Evolutionary conservation across 1,140 invertebrate species (phyloP).

Genomic region (Bombyx mori): DNA sequence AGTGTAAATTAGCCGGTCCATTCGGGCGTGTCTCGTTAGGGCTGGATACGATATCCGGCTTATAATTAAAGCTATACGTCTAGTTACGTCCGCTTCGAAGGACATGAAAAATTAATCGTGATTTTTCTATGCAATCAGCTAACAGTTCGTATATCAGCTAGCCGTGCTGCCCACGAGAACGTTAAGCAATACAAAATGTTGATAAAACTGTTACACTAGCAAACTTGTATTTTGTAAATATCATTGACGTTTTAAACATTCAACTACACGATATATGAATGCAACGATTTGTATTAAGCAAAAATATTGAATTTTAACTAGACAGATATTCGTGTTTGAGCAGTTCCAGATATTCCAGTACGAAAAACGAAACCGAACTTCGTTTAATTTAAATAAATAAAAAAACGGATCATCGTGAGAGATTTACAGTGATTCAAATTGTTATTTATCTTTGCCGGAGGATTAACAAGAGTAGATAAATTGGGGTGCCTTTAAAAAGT

Average conservation of each 20-base stretch:
- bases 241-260: slow-evolving; percentile 7
- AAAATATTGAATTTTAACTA: slow-evolving; percentile 9
- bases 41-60: slow-evolving; percentile 42
- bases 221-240: slow-evolving; percentile 11
- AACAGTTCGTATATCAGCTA: neutral
- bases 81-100: slow-evolving; percentile 33
- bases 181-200: slow-evolving; percentile 10
- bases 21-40: slow-evolving; percentile 49
- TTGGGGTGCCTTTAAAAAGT: slow-evolving; percentile 36
- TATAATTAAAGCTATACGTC: slow-evolving; percentile 48
- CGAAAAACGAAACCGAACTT: slow-evolving; percentile 1
- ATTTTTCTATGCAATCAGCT: slow-evolving; percentile 29
- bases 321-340: slow-evolving; percentile 8
- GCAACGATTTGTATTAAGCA: slow-evolving; percentile 2
- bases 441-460: slow-evolving; percentile 16
- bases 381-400: neutral
- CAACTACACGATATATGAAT: slow-evolving; percentile 6
- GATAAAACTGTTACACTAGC: slow-evolving; percentile 2
- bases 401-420: slow-evolving; percentile 2
- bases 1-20: slow-evolving; percentile 29
- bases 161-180: neutral
- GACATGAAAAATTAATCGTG: slow-evolving; percentile 41
- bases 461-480: slow-evolving; percentile 34
- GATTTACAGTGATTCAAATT: slow-evolving; percentile 9
- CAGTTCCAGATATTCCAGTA: slow-evolving; percentile 5